phyloP scores from a whole-genome alignment of 1,140 invertebrate genomes.

The Homarus americanus region DNA sequence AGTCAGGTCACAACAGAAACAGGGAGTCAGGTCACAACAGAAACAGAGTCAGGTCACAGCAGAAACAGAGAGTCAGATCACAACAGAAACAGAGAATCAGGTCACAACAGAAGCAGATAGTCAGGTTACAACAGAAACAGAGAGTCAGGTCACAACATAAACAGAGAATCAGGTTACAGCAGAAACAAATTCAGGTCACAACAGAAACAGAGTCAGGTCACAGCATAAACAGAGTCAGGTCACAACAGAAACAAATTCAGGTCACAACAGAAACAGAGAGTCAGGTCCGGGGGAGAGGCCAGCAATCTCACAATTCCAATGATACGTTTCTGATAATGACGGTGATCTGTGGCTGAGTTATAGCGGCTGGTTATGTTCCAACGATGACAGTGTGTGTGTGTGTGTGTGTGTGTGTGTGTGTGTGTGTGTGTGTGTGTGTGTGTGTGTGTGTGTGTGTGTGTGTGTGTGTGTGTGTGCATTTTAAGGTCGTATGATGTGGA shows the following conservation, averaged over 20 bases:
- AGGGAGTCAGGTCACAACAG: no score
- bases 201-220: background rate
- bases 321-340: slow-evolving; percentile 58
- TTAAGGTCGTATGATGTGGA: no score
- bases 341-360: slow-evolving; percentile 45
- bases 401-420: slow-evolving; percentile 36
- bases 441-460: slow-evolving; percentile 16
- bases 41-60: no score
- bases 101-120: no score
- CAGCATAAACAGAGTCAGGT: background rate
- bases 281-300: background rate
- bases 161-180: no score
- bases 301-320: slow-evolving; percentile 35
- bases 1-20: no score
- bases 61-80: background rate
- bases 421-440: slow-evolving; percentile 23
- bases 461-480: background rate
- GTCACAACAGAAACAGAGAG: background rate
- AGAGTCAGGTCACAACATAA: no score
- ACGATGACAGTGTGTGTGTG: slow-evolving; percentile 33
- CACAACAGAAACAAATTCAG: background rate
- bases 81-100: background rate
- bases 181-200: no score
- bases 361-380: slow-evolving; percentile 21
- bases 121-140: no score